Base-by-base conservation (phyloP, 1,140 invertebrate species). In the Drosophila setifemur region DNA sequence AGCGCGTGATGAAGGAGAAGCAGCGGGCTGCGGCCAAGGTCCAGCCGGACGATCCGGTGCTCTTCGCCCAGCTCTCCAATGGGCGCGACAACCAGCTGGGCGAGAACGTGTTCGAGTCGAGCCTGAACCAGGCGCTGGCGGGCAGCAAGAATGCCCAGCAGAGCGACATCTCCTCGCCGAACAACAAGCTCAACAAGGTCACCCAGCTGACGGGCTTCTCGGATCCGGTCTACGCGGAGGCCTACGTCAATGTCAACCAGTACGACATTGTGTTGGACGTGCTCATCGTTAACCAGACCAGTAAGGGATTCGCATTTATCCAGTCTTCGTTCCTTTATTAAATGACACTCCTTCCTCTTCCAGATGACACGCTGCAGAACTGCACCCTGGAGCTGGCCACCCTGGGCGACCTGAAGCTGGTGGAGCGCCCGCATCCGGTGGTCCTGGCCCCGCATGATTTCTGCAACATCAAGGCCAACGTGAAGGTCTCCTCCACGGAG, bases 121-220 rank as follows among this genome's bases (percentile, higher is more conserved):
- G 97, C 33, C 92, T 99, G 40, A 97, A 94, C 52, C 97, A 97
- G 88, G 98, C 98, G 1, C 92, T 98, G 7, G 95, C 94, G 35
- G 95, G 96, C 35, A 90, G 64, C 33, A 91, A 92, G 89, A 81
- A 90, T 0, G 88, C 89, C 7, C 91, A 90, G 60, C 69, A 89
- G n/a, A 82, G 77, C 31, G 92, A 93, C 26, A 92, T 93, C 35
- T 81, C 91, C 0, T 91, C 92, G 16, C 89, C 92, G 4, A 92
- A 93, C 1, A 94, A 91, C 63, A 94, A 95, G 85, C 90, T 96
- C 31, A 95, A 95, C 57, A 95, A 98, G 92, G 97, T 99, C 14
- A 98, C 97, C n/a, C 98, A 99, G 91, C 92, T 99, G 60, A 99
- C 98, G n/a, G 99, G 98, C 12, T 99, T 99, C 91, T 99, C 97